phyloP scores from a whole-genome alignment of 2,888 invertebrate species.

The Rapana venosa region DNA sequence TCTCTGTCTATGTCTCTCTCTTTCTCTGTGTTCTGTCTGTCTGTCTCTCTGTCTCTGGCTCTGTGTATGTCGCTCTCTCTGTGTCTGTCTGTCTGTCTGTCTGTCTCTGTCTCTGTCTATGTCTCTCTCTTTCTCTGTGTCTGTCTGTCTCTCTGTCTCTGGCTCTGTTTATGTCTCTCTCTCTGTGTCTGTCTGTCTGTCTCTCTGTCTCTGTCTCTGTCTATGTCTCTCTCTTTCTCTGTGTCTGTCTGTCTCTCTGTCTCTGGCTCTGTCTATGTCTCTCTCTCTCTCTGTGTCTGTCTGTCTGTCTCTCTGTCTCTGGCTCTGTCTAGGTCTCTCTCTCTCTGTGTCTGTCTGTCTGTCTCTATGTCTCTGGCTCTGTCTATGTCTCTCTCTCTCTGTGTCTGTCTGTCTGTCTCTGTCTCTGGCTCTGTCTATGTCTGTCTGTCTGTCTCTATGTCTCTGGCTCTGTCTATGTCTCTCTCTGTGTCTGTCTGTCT shows the following conservation, averaged over 20 bases:
- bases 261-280: not conserved
- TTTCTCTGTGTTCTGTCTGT: no score
- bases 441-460: not conserved
- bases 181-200: constrained; percentile 4
- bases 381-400: constrained; percentile 2
- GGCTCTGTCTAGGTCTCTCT: not conserved
- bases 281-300: not conserved
- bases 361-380: not conserved
- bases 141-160: not conserved
- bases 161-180: not conserved
- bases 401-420: constrained; percentile 4
- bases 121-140: not conserved
- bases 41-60: constrained; percentile 1
- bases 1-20: constrained; percentile 9
- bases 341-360: not conserved
- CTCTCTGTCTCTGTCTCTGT: constrained; percentile 9
- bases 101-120: not conserved
- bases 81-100: not conserved
- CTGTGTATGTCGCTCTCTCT: no score
- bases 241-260: not conserved
- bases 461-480: not conserved
- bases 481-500: not conserved
- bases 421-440: not conserved
- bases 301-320: not conserved
- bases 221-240: no score